These are phyloP conservation scores for Psilanteris sp. DNA, from an alignment of 1,140 invertebrate species.

Conservation along the genomic window DNA sequence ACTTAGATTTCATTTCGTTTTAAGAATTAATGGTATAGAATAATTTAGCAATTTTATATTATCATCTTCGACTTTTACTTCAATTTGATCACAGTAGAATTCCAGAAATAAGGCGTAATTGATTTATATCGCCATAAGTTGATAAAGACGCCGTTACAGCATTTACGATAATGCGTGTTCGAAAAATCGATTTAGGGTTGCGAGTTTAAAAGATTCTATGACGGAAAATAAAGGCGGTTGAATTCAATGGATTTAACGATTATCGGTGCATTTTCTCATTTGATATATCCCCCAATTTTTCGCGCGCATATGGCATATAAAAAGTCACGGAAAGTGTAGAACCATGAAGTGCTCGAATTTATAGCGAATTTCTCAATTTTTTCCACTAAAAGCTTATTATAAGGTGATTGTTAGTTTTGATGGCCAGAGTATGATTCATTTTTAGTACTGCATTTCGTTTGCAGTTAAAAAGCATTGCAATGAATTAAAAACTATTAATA, in stretches of 20 bases:
- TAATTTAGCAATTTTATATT: no score
- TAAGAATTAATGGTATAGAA: no score
- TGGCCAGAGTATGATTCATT: no score
- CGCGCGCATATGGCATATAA: slow-evolving; percentile 43
- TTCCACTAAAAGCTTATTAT: not conserved
- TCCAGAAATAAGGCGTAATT: no score
- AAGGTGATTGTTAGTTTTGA: no score
- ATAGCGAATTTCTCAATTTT: slow-evolving; percentile 8
- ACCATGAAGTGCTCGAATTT: slow-evolving; percentile 6
- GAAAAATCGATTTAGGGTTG: slow-evolving; percentile 44
- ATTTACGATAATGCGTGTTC: slow-evolving; percentile 46
- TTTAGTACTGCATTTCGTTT: no score
- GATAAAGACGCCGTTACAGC: slow-evolving; percentile 26
- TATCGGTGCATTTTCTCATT: slow-evolving; percentile 50
- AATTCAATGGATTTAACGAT: slow-evolving; percentile 55
- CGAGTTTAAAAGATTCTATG: slow-evolving; percentile 53
- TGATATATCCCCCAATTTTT: slow-evolving; percentile 49
- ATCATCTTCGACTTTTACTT: no score
- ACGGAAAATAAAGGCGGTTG: slow-evolving; percentile 26
- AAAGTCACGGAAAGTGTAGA: not conserved
- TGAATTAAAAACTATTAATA: no score
- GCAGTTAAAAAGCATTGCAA: no score
- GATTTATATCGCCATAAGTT: slow-evolving; percentile 31
- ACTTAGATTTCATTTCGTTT: no score
- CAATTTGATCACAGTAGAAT: no score